Evolutionary conservation across 2,797 vertebrate species (phyloP).

Genomic region (Zenarchopterus dispar): DNA sequence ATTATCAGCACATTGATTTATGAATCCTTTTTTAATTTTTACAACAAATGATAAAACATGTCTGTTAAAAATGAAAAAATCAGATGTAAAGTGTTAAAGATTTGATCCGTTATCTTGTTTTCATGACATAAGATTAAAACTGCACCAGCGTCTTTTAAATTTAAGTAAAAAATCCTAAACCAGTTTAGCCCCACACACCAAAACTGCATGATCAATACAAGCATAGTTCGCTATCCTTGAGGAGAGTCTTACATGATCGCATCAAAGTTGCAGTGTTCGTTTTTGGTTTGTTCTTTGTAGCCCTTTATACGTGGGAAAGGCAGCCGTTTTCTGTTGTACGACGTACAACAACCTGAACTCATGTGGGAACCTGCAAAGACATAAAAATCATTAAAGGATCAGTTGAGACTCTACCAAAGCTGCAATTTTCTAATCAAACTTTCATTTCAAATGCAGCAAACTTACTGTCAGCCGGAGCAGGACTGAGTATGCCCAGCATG

Average conservation of each 20-base stretch:
- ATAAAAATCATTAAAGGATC: constrained; percentile 6
- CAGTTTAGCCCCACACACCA: background rate
- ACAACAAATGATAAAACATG: too few relatives aligned
- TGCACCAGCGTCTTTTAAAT: background rate
- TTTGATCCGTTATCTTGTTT: too few relatives aligned
- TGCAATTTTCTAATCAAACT: too few relatives aligned
- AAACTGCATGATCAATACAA: background rate
- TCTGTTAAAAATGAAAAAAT: too few relatives aligned
- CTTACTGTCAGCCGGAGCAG: constrained; percentile 66
- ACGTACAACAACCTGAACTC: constrained; percentile 68
- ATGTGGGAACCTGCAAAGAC: constrained; percentile 32
- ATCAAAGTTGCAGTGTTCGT: constrained; percentile 70
- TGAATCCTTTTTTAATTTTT: background rate
- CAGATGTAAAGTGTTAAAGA: too few relatives aligned
- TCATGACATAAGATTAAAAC: background rate
- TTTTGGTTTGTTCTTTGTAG: constrained; percentile 62
- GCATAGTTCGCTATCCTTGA: background rate
- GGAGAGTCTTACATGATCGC: constrained; percentile 80
- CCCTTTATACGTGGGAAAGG: constrained; percentile 58
- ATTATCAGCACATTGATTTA: background rate
- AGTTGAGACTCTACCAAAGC: too few relatives aligned
- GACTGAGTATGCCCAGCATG: constrained; percentile 44
- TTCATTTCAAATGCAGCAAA: constrained; percentile 10
- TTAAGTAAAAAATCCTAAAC: too few relatives aligned
- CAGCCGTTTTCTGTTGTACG: constrained; percentile 58